Conservation (phyloP, 23 tunicate species). For the Oikopleura vanhoeffeni region DNA sequence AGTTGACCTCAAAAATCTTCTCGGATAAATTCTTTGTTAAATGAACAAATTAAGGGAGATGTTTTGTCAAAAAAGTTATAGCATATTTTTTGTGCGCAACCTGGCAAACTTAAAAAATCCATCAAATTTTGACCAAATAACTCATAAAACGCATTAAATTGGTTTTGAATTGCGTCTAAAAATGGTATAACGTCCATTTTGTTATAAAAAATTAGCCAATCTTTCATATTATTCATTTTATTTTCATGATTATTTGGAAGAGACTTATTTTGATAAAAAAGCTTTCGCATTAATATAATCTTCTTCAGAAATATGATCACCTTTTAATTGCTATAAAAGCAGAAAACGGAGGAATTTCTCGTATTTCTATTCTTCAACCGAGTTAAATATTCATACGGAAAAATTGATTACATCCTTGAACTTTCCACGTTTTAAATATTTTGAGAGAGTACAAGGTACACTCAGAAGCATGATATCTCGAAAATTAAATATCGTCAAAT, state of each 20-base stretch:
- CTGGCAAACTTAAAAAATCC: not conserved
- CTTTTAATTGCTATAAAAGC: not conserved
- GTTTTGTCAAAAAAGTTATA: not conserved
- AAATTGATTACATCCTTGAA: no score
- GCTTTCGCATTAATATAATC: not conserved
- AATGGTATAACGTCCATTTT: not conserved
- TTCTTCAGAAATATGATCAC: not conserved
- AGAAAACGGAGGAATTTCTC: no score
- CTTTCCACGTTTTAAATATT: no score
- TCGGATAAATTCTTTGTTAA: not conserved
- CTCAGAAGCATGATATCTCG: no score
- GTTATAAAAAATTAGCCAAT: not conserved
- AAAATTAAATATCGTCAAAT: no score
- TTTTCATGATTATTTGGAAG: not conserved
- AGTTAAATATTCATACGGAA: no score
- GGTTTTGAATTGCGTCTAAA: not conserved
- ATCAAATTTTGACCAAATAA: not conserved
- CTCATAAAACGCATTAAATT: not conserved
- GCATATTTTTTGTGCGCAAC: not conserved
- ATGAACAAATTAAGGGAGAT: not conserved
- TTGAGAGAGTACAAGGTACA: no score
- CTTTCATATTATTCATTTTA: not conserved
- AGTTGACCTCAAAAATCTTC: not conserved
- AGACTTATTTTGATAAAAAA: not conserved
- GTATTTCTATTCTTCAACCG: no score